These are phyloP conservation scores for Leistus spinibarbis DNA, from an alignment of 2,888 invertebrate species.

Conservation along the genomic window DNA sequence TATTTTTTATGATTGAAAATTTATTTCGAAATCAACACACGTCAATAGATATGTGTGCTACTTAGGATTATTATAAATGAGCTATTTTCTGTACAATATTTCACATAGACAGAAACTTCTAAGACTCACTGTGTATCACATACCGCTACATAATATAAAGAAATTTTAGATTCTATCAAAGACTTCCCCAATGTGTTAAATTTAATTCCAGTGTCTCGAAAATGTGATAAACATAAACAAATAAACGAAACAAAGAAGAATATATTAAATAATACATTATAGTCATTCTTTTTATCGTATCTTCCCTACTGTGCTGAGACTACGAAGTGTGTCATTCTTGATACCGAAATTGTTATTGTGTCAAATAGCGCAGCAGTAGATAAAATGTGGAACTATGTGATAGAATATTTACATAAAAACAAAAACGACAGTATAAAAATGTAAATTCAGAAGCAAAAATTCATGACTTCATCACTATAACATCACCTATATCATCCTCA, in stretches of 20 bases:
- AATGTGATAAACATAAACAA: neutral
- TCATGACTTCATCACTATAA: slow-evolving; percentile 17
- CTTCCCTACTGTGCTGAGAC: slow-evolving; percentile 17
- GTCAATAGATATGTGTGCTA: too few species aligned
- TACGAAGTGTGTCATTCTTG: slow-evolving; percentile 7
- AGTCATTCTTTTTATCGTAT: neutral
- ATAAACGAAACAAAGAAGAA: neutral
- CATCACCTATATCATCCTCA: slow-evolving; percentile 9
- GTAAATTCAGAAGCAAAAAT: slow-evolving; percentile 29
- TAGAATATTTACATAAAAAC: slow-evolving; percentile 33
- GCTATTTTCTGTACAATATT: too few species aligned
- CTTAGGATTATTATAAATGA: too few species aligned
- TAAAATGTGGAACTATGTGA: slow-evolving; percentile 20
- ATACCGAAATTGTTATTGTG: slow-evolving; percentile 28
- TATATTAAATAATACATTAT: neutral
- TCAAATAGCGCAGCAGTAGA: slow-evolving; percentile 10
- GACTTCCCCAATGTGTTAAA: neutral
- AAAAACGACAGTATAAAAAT: slow-evolving; percentile 33
- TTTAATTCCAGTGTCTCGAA: neutral
- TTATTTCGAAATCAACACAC: too few species aligned
- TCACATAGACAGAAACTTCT: too few species aligned
- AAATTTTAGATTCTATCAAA: neutral
- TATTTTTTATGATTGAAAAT: too few species aligned
- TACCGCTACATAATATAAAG: too few species aligned
- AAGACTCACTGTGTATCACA: too few species aligned